Conservation (phyloP, 35 echinoderm and acorn worm genomes). For the Heliocidaris erythrogramma region DNA sequence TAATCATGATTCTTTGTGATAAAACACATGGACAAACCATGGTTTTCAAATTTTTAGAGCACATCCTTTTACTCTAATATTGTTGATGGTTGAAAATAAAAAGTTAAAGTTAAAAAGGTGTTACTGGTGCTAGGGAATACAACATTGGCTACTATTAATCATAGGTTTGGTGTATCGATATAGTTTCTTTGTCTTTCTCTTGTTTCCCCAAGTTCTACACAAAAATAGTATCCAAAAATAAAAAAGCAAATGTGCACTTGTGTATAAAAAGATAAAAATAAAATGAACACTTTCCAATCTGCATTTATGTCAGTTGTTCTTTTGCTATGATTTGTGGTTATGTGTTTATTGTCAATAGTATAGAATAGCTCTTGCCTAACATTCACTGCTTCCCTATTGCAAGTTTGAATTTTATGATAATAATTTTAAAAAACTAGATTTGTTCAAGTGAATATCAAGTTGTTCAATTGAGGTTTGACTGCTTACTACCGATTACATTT, state of each 20-base stretch:
- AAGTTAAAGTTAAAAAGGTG: not conserved
- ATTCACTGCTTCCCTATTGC: too few species aligned
- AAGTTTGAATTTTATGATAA: too few species aligned
- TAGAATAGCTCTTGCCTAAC: too few species aligned
- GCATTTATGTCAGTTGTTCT: not conserved
- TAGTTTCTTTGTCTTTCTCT: not conserved
- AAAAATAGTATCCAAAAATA: not conserved
- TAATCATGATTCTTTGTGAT: not conserved
- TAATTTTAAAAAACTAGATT: too few species aligned
- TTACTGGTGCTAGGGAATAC: not conserved
- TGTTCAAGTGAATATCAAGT: too few species aligned
- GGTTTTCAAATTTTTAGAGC: not conserved
- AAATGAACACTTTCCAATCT: not conserved
- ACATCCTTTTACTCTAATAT: not conserved
- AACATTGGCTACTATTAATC: not conserved
- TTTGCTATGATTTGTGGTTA: too few species aligned
- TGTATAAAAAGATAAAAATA: not conserved
- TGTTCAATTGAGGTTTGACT: too few species aligned
- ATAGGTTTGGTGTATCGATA: not conserved
- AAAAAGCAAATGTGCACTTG: not conserved
- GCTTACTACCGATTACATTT: too few species aligned
- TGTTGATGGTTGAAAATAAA: not conserved
- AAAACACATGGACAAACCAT: not conserved
- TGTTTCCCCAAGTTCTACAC: too few species aligned
- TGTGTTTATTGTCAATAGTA: too few species aligned